These are phyloP conservation scores for Sardina pilchardus DNA, from an alignment of 2,113 vertebrate species.

Conservation along the genomic window DNA sequence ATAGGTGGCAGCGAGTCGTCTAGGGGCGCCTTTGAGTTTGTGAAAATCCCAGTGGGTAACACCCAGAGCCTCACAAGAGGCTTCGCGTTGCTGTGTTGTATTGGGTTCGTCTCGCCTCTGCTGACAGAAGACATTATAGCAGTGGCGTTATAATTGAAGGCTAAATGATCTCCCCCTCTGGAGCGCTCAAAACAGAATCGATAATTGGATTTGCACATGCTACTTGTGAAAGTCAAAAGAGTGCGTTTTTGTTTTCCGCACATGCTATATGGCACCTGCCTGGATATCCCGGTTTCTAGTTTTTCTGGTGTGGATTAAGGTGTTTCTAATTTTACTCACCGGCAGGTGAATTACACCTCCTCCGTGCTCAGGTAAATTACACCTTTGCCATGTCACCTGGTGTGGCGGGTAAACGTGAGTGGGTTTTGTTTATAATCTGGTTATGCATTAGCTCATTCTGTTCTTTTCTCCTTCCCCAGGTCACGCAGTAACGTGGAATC, in stretches of 20 bases:
- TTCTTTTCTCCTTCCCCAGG: constrained; percentile 60
- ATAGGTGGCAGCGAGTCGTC: constrained; percentile 42
- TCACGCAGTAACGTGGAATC: constrained; percentile 71
- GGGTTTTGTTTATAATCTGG: not conserved
- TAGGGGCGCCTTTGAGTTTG: not conserved
- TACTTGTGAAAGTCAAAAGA: not conserved
- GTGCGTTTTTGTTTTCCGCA: not conserved
- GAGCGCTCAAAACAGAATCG: not conserved
- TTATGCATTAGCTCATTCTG: not conserved
- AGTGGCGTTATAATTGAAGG: not conserved
- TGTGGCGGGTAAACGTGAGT: not conserved
- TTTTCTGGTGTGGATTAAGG: not conserved
- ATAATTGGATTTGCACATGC: not conserved
- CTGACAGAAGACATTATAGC: not conserved
- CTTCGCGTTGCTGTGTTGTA: not conserved
- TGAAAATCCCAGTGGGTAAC: not conserved
- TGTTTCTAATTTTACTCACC: not conserved
- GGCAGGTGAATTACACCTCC: too few relatives aligned
- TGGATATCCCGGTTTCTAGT: not conserved
- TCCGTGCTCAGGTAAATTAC: too few relatives aligned
- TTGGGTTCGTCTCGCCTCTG: not conserved
- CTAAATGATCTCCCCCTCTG: not conserved
- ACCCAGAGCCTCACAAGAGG: not conserved
- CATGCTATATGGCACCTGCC: not conserved
- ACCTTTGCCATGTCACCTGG: too few relatives aligned